Base-by-base conservation (phyloP, 2,888 invertebrate species). In the Drepana falcataria region DNA sequence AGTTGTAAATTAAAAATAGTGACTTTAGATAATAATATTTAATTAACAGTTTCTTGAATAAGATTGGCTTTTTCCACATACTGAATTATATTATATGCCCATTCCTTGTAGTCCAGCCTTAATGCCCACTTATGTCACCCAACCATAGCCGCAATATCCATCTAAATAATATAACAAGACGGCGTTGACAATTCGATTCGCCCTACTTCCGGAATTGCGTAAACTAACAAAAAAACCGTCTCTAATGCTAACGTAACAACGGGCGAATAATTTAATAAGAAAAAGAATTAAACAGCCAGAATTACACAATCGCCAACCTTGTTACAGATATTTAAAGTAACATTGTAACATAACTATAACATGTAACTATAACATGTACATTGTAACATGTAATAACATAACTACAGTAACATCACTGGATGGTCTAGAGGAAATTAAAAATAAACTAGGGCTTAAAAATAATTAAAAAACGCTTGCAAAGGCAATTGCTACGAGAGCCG, bases 161-260 rank as follows among this genome's bases (percentile, higher is more conserved):
- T 61, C 48, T 51, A 33, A 62, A 79, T 78, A 77, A 75, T 68
- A 59, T 71, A 63, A 66, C 49, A 71, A 58, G 61, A 66, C 63
- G 52, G 51, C 52, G 61, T 54, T 56, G 62, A 58, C 67, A 70
- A 81, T 79, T 78, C 59, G 75, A 66, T 61, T 69, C 71, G 83
- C 77, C 75, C 83, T 73, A 83, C 79, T 77, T 85, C 69, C 73
- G 73, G 64, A 65, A 70, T 85, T 83, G 67, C 79, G 70, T 68
- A 79, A 82, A 66, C 59, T 53, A 60, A 67, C 77, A 74, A 74
- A 74, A 67, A 74, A 75, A 71, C 66, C 63, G 59, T 64, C 49
- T 57, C 63, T 56, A 68, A 66, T 65, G 61, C 56, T 62, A 69
- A 74, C 75, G 79, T 77, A 79, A 79, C 73, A 61, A 60, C 59